phyloP scores from a whole-genome alignment of 1,140 invertebrate genomes.

The Drosophila virilis region DNA sequence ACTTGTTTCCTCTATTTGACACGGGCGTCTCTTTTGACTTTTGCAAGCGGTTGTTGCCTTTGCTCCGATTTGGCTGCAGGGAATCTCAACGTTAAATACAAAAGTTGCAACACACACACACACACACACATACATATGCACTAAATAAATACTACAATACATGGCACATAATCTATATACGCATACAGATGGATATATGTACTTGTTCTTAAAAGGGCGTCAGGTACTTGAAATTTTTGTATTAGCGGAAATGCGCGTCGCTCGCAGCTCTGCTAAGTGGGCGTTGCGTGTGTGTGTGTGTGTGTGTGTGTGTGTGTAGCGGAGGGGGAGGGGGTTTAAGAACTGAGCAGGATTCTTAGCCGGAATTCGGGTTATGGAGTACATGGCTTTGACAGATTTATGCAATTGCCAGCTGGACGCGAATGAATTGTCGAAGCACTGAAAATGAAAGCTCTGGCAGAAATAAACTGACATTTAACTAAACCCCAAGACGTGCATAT shows the following conservation, averaged over 20 bases:
- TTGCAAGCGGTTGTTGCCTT: conserved; percentile 62
- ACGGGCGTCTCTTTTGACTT: conserved; percentile 66
- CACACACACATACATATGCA: background rate
- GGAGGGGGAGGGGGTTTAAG: background rate
- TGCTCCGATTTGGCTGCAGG: conserved; percentile 48
- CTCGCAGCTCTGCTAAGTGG: conserved; percentile 60
- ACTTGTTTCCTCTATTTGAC: conserved; percentile 77
- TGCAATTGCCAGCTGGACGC: conserved; percentile 27
- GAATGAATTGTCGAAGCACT: background rate
- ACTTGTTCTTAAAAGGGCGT: conserved; percentile 50
- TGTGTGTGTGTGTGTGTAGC: background rate
- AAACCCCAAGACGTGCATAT: no score
- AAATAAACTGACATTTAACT: no score
- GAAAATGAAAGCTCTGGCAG: background rate
- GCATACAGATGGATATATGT: background rate
- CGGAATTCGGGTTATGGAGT: conserved; percentile 17
- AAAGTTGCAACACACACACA: conserved; percentile 3
- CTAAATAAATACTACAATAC: background rate
- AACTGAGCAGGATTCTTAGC: background rate
- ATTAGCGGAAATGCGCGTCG: conserved; percentile 67
- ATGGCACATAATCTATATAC: background rate
- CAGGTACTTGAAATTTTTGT: conserved; percentile 51
- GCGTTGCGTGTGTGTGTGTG: conserved; percentile 32
- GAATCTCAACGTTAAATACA: conserved; percentile 51
- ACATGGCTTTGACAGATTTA: conserved; percentile 49